Conservation (phyloP, 2,888 invertebrate genomes). For the Boloria selene region DNA sequence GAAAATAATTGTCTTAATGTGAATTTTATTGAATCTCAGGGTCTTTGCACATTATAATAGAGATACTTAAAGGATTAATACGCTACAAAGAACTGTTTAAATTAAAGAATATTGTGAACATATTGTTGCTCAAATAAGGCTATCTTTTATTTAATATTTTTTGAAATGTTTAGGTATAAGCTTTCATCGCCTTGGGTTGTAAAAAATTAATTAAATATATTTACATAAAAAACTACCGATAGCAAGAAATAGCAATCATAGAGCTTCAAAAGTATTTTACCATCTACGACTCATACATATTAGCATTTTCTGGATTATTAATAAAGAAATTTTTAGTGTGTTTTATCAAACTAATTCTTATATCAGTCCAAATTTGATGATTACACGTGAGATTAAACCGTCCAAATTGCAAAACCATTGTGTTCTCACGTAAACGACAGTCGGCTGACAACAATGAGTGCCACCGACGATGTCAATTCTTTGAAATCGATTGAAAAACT, state of each 20-base stretch:
- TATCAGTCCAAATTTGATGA: constrained; percentile 59
- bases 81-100: constrained; percentile 28
- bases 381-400: constrained; percentile 54
- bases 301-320: background rate
- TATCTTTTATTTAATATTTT: background rate
- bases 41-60: constrained; percentile 26
- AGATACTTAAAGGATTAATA: constrained; percentile 24
- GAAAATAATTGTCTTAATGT: constrained; percentile 11
- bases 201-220: background rate
- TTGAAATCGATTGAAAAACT: constrained; percentile 78
- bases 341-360: constrained; percentile 37
- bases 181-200: background rate
- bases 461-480: constrained; percentile 78
- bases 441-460: constrained; percentile 75
- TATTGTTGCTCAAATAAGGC: background rate
- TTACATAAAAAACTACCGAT: too few species aligned
- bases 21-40: constrained; percentile 27
- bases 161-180: background rate
- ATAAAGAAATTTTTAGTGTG: background rate
- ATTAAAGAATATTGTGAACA: constrained; percentile 20
- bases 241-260: too few species aligned
- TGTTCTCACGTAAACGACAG: constrained; percentile 79
- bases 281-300: too few species aligned
- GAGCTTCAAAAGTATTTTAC: too few species aligned
- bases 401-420: constrained; percentile 71